Evolutionary conservation across 64 coral and sea anemone genomes (phyloP).

Genomic region (Stichodactyla helianthus): DNA sequence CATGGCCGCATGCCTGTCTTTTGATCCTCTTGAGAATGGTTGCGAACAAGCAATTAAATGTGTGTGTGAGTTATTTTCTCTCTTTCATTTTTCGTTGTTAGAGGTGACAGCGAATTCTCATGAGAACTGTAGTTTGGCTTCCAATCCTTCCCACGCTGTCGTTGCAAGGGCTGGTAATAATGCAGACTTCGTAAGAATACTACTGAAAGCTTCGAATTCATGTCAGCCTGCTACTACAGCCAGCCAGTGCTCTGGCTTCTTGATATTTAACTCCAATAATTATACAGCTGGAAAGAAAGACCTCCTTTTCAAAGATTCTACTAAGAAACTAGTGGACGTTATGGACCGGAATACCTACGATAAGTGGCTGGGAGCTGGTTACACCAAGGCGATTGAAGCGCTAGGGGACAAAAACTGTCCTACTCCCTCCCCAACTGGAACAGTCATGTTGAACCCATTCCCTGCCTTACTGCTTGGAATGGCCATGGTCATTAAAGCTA

Average conservation of each 20-base stretch:
- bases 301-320: conserved; percentile 72
- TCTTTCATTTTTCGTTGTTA: not conserved
- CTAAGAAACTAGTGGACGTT: conserved; percentile 34
- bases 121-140: not conserved
- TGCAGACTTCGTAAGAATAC: not conserved
- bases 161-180: conserved; percentile 10
- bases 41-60: no score
- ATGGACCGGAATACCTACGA: conserved; percentile 7
- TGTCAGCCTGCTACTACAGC: not conserved
- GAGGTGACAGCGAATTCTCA: not conserved
- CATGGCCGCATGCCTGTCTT: no score
- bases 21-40: no score
- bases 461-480: not conserved
- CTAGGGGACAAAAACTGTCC: not conserved
- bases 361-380: conserved; percentile 25
- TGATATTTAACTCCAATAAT: conserved; percentile 28
- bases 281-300: not conserved
- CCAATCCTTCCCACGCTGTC: conserved; percentile 20
- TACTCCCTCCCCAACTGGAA: not conserved
- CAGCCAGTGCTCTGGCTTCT: not conserved
- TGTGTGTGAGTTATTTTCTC: no score
- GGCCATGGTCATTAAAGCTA: not conserved
- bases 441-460: not conserved
- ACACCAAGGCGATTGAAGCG: conserved; percentile 11
- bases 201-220: not conserved